Base-by-base conservation (phyloP, 92 coral and sea anemone species). In the Meandrina meandrites region DNA sequence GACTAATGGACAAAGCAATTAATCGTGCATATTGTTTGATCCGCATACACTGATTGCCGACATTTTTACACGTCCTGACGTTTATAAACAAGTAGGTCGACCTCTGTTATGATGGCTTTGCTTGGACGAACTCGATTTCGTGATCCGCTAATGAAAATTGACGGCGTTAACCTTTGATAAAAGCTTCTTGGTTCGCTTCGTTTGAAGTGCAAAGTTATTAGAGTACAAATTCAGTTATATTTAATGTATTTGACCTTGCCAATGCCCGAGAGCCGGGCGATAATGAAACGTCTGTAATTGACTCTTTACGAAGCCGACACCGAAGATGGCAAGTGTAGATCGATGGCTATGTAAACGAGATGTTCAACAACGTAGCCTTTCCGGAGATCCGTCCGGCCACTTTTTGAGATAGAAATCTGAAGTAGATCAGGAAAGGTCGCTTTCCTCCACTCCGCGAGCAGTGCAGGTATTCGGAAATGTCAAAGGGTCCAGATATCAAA, bases 41-140 rank as follows among this genome's bases (percentile, higher is more conserved):
- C 67, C 71, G 11, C 36, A 15, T 73, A 48, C 30, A 8, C 21
- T 72, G 67, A 34, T 51, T 48, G 68, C 86, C 86, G 78, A 6
- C 68, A 37, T 67, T 51, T 81, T 83, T 34, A 72, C 37, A 71
- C 79, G 37, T 83, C 31, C 86, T 54, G 86, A 37, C 79, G 69
- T 51, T 24, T 3, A 53, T 54, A 34, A 72, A 31, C 6, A 31
- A 35, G 24, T 7, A 30, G 64, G 35, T 67, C n/a, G 24, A 21
- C 48, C 68, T 48, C 53, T 11, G 57, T 57, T 27, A 64, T 36
- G 78, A 76, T 82, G 24, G 28, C 5, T 19, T 27, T 36, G 51
- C 78, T 32, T 70, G 57, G 67, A 71, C 18, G 32, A 34, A 70
- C 50, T 70, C 42, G 18, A 53, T 48, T 82, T 69, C 69, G 69